These are phyloP conservation scores for Baccha elongata DNA, from an alignment of 2,888 invertebrate species.

Conservation along the genomic window DNA sequence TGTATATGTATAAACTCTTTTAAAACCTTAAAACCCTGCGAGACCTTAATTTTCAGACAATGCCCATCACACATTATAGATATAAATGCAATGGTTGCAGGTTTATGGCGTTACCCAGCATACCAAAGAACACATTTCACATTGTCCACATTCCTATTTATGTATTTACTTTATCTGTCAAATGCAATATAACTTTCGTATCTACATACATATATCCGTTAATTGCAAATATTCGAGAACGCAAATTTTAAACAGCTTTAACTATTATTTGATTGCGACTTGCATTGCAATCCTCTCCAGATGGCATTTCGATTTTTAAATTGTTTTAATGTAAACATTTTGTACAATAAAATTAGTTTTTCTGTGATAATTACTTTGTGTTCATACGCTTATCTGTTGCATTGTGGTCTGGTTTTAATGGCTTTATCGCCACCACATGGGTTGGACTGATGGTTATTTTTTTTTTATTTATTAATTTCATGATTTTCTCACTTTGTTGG, in stretches of 20 bases:
- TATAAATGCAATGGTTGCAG: too few species aligned
- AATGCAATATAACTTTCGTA: too few species aligned
- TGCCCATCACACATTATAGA: too few species aligned
- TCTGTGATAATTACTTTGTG: constrained; percentile 37
- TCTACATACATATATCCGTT: too few species aligned
- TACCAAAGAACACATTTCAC: too few species aligned
- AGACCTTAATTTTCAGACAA: too few species aligned
- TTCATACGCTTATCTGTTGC: constrained; percentile 40
- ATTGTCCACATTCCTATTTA: too few species aligned
- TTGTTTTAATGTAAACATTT: constrained; percentile 44
- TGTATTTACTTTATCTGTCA: too few species aligned
- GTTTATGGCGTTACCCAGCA: too few species aligned
- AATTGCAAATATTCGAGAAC: too few species aligned
- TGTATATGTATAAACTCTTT: too few species aligned
- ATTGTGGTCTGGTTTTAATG: constrained; percentile 33
- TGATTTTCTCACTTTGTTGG: not conserved
- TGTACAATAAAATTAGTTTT: constrained; percentile 35
- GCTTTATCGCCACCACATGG: not conserved
- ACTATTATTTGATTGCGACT: not conserved
- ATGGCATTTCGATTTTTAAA: constrained; percentile 19
- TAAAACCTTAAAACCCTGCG: too few species aligned
- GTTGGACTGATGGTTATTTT: not conserved
- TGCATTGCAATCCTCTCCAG: not conserved
- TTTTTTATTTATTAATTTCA: not conserved
- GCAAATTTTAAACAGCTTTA: not conserved